Conservation (phyloP, 2,888 invertebrate genomes). For the Drosophila eohydei region DNA sequence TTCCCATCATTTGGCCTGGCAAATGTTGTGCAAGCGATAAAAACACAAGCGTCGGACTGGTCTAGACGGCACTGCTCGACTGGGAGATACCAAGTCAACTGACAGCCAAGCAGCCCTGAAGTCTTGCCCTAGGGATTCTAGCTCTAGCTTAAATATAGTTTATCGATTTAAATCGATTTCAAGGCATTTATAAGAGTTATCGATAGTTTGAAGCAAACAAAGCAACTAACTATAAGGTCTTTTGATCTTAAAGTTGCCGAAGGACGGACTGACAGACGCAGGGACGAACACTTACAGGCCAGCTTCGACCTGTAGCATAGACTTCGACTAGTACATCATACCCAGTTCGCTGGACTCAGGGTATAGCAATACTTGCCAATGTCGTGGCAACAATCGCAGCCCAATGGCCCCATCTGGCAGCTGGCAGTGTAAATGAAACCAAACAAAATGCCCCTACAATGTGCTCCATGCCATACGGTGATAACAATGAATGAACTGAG, state of each 20-base stretch:
- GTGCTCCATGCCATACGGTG: constrained; percentile 19
- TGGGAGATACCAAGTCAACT: background rate
- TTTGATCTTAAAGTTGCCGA: background rate
- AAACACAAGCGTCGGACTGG: constrained; percentile 13
- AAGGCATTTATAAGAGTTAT: background rate
- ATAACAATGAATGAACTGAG: constrained; percentile 10
- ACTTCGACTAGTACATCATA: background rate
- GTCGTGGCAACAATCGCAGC: constrained; percentile 35
- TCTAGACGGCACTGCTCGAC: background rate
- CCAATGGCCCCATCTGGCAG: constrained; percentile 2
- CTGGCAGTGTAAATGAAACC: constrained; percentile 18
- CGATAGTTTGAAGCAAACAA: background rate
- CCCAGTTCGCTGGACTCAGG: background rate
- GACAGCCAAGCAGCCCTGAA: too few species aligned
- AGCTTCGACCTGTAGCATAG: background rate
- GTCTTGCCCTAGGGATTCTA: too few species aligned
- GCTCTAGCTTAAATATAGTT: too few species aligned
- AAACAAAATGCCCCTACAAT: constrained; percentile 2
- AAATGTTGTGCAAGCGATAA: constrained; percentile 67
- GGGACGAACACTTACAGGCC: background rate
- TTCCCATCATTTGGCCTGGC: constrained; percentile 31
- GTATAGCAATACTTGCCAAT: constrained; percentile 51
- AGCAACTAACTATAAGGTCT: background rate
- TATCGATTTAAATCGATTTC: background rate
- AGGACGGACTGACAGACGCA: too few species aligned